Evolutionary conservation across 1,140 invertebrate species (phyloP), one percentile per base, ranked within the genome.

Genomic region (Drosophila lowei): DNA sequence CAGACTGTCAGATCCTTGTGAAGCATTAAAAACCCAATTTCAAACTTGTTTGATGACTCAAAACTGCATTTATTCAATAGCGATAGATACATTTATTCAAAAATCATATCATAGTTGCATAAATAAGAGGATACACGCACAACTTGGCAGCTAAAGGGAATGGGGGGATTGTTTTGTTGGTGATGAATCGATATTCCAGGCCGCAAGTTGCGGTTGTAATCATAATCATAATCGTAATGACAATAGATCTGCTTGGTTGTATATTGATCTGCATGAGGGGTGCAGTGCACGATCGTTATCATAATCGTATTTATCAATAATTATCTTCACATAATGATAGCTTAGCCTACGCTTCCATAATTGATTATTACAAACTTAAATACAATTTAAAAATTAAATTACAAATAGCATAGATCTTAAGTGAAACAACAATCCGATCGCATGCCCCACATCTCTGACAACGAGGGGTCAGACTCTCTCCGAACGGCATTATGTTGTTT

Each of bases 71-170:
- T 48, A 11, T 48, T 53, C 55, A 62, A 79, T 86, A 83, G 78
- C 67, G 75, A 88, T 86, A 88, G 78, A 88, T 88, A 86, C 78
- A 88, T 88, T 86, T 86, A 83, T 86, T 88, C 48, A 88, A 88
- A 59, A 86, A 88, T 85, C 81, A 86, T 85, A 85, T 85, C 78
- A 74, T 70, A 73, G 59, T 68, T 88, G 66, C 73, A 89, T 79
- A 89, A 89, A 76, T 88, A 79, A 79, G 68, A 72, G 55, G 55
- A 65, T 83, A 89, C 77, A 72, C 72, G 66, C 73, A 56, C 46
- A 81, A 75, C 41, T 62, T 56, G 49, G 34, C 53, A 62, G 48
- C 42, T 58, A 44, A 46, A 21, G 25, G 34, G 34, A 13, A 13
- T 1, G 34, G 34, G 34, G 34, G 34, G 34, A 38, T 5, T 13